These are phyloP conservation scores for Elaeidobius kamerunicus DNA, from an alignment of 2,888 invertebrate genomes.

Conservation along the genomic window DNA sequence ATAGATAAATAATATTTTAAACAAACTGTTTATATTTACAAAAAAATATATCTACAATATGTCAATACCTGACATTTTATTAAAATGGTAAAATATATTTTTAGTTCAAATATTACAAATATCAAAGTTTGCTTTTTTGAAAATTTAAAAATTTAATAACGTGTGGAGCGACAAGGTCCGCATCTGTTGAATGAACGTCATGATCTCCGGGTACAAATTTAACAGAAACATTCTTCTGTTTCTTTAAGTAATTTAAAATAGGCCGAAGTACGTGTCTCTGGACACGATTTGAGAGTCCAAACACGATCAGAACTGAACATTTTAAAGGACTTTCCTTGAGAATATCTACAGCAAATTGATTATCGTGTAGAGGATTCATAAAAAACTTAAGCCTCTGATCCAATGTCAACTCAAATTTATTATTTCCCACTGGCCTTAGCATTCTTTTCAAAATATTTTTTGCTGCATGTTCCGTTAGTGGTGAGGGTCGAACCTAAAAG, in stretches of 20 bases:
- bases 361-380: conserved; percentile 44
- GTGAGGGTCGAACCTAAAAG: conserved; percentile 18
- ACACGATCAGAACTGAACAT: conserved; percentile 47
- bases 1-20: too few species aligned
- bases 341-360: conserved; percentile 41
- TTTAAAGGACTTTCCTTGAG: conserved; percentile 41
- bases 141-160: conserved; percentile 40
- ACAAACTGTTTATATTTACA: too few species aligned
- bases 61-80: too few species aligned
- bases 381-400: conserved; percentile 54
- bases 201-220: conserved; percentile 55
- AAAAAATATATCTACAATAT: too few species aligned
- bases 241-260: conserved; percentile 36
- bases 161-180: conserved; percentile 51
- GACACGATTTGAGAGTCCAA: conserved; percentile 33
- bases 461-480: conserved; percentile 51
- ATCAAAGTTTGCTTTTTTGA: conserved; percentile 38
- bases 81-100: too few species aligned
- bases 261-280: conserved; percentile 35
- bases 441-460: conserved; percentile 52
- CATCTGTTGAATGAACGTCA: conserved; percentile 60
- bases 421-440: conserved; percentile 46
- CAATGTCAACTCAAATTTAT: conserved; percentile 54
- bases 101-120: too few species aligned
- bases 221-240: conserved; percentile 38